Base-by-base conservation (phyloP, 2,797 vertebrate genomes). In the Malacoraja senta region DNA sequence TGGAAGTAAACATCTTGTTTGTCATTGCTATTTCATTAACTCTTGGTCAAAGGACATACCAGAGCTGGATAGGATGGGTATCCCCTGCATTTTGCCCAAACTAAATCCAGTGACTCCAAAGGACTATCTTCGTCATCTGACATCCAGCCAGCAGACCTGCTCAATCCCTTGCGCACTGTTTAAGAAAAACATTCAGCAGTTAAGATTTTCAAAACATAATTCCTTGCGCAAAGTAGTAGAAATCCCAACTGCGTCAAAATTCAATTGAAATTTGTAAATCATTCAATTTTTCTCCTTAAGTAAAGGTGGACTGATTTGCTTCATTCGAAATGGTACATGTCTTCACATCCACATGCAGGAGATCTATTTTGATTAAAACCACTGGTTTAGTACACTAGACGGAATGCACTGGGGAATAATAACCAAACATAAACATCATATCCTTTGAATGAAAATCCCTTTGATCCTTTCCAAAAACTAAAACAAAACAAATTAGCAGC, bases 61-160 rank as follows among this genome's bases (percentile, higher is more conserved):
- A 99, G 95, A 0, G 99, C 98, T 0, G 99, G 99, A 95, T 99
- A 99, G 0, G 99, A 99, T 71, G 99, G 99, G 93, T 99, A 99
- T 17, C 98, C 99, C 95, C 99, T 96, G 96, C 99, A 99, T 95
- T 99, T 99, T 94, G 98, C 98, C 99, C 99, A 99, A 94, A 99
- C 99, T 94, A 99, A 97, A 95, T 99, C 98, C 95, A 99, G 96
- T 94, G 98, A 98, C 44, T 99, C 98, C 95, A 99, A 96, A 1
- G 98, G 97, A 26, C 97, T 97, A 95, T 98, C 99, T 93, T 99
- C 99, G 0, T 99, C 98, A 84, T 99, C 98, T 0, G 98, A 98
- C 94, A 99, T 97, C 99, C 99, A 99, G 94, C 98, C 98, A 7
- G 96, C 96, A 0, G 98, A 95, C 26, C 99, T 97, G 58, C 97